Percentiles rank a stretch among this genome's conserved stretches.
Conservation (phyloP, 1,140 invertebrate species). For the Penaeus chinensis region DNA sequence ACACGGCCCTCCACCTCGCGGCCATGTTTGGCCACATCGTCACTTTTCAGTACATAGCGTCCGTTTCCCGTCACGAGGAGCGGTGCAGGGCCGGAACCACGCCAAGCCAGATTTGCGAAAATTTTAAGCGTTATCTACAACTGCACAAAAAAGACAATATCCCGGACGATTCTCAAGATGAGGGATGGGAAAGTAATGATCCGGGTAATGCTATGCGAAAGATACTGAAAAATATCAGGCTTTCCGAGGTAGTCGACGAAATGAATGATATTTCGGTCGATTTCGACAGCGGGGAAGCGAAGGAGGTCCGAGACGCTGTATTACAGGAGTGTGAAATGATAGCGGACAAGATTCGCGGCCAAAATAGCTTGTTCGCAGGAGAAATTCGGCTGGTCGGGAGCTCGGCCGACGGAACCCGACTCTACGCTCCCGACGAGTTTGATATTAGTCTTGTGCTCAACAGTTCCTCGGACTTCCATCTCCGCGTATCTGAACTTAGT, state of each 20-base stretch:
- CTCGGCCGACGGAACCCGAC: background rate
- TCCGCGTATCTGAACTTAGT: background rate
- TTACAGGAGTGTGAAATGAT: background rate
- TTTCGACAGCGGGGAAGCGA: background rate
- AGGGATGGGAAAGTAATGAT: too few relatives aligned
- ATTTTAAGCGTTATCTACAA: too few relatives aligned
- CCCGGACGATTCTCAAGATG: too few relatives aligned
- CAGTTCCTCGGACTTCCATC: background rate
- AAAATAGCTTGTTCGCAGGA: background rate
- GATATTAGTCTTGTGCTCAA: background rate
- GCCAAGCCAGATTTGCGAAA: background rate
- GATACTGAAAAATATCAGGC: too few relatives aligned
- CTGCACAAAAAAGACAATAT: too few relatives aligned
- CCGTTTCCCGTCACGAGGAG: background rate
- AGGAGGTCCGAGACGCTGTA: background rate
- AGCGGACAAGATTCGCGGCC: background rate
- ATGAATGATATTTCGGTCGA: background rate
- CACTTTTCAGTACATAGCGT: background rate
- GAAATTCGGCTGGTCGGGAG: slow-evolving; percentile 19
- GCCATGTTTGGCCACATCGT: slow-evolving; percentile 25
- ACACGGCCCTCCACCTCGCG: slow-evolving; percentile 6
- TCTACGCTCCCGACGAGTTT: slow-evolving; percentile 29
- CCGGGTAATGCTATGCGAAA: too few relatives aligned
- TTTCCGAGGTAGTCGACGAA: too few relatives aligned
- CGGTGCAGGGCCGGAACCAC: slow-evolving; percentile 26